Evolutionary conservation across 2,797 vertebrate species (phyloP).

Genomic region (Delichon dasypus): DNA sequence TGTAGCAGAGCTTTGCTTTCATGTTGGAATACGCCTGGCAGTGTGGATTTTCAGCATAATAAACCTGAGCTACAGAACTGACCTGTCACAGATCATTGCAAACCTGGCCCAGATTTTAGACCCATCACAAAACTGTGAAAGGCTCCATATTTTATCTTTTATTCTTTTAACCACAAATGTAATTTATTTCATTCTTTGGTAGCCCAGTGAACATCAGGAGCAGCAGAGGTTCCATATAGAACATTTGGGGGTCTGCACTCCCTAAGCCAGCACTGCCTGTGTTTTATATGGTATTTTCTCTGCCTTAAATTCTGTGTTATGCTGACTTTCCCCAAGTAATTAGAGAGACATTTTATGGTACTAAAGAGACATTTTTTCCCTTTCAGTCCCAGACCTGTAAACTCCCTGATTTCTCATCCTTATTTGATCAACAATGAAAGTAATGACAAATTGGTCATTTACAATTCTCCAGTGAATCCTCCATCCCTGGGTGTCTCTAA

Average conservation of each 20-base stretch:
- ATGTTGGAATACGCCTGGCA: not conserved
- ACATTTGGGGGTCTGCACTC: not conserved
- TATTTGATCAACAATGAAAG: constrained; percentile 41
- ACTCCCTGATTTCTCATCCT: not conserved
- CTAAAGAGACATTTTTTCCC: not conserved
- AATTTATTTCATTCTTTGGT: not conserved
- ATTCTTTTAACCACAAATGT: not conserved
- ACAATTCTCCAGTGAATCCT: constrained; percentile 10
- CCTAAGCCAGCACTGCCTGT: not conserved
- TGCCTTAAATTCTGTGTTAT: not conserved
- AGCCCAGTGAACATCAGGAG: not conserved
- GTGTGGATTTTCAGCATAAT: constrained; percentile 57
- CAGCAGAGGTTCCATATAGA: not conserved
- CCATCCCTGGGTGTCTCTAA: not conserved
- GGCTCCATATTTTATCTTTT: constrained; percentile 40
- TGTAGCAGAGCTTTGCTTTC: not conserved
- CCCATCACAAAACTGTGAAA: not conserved
- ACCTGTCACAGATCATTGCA: constrained; percentile 46
- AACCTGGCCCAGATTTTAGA: constrained; percentile 39
- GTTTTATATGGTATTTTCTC: not conserved
- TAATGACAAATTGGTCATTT: constrained; percentile 36
- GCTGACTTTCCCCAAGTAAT: constrained; percentile 2
- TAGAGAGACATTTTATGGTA: not conserved
- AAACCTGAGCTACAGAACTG: constrained; percentile 41
- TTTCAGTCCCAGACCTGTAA: not conserved